A percentile compares a stretch with the other conserved stretches of the same genome.
These are phyloP conservation scores for Stenodera caucasica DNA, from an alignment of 2,888 invertebrate species.

Conservation along the genomic window DNA sequence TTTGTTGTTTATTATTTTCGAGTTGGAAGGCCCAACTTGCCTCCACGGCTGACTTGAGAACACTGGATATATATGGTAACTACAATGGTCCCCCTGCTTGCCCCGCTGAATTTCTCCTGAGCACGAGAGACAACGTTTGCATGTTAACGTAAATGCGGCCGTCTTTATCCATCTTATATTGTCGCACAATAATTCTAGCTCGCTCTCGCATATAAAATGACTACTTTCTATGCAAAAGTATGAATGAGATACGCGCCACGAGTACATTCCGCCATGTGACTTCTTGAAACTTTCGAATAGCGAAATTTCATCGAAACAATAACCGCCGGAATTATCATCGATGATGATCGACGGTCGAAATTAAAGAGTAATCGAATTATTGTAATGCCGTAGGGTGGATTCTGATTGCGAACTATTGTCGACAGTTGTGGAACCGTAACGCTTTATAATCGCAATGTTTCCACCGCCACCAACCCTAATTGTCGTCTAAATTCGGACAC, in stretches of 20 bases:
- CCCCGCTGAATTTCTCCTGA: slow-evolving; percentile 56
- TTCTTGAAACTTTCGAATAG: too few relatives aligned
- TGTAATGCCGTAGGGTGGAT: slow-evolving; percentile 35
- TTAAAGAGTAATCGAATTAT: slow-evolving; percentile 41
- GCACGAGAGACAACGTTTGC: slow-evolving; percentile 58
- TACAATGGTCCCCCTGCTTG: slow-evolving; percentile 52
- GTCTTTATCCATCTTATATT: slow-evolving; percentile 48
- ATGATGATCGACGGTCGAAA: slow-evolving; percentile 18
- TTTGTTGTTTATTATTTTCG: slow-evolving; percentile 11
- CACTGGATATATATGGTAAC: slow-evolving; percentile 58
- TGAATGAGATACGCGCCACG: slow-evolving; percentile 61
- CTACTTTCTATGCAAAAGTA: slow-evolving; percentile 65
- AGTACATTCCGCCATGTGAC: slow-evolving; percentile 53
- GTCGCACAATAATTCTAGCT: slow-evolving; percentile 42
- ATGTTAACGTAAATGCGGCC: slow-evolving; percentile 54
- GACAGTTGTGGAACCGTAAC: slow-evolving; percentile 34
- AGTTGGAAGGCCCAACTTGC: slow-evolving; percentile 45
- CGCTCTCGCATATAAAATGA: slow-evolving; percentile 58
- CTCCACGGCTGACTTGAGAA: slow-evolving; percentile 57
- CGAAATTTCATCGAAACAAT: too few relatives aligned
- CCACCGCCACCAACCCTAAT: slow-evolving; percentile 13
- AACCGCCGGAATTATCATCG: background rate
- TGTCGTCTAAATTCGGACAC: slow-evolving; percentile 15
- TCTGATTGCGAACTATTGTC: slow-evolving; percentile 45
- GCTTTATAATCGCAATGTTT: slow-evolving; percentile 43